phyloP scores from a whole-genome alignment of 1,140 invertebrate species.

The Propsilocerus akamusi region DNA sequence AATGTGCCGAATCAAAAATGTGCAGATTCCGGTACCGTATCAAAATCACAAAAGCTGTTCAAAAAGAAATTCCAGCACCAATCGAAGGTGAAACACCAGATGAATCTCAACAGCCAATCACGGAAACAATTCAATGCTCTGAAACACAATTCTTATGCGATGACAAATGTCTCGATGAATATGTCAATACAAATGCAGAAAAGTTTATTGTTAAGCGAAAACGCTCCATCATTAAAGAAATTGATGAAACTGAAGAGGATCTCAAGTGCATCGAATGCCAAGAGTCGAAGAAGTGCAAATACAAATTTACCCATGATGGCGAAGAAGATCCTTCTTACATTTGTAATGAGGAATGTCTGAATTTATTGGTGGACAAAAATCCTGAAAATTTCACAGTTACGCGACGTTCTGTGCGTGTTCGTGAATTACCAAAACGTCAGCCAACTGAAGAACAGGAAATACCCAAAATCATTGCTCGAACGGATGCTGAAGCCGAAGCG shows the following conservation, averaged over 20 bases:
- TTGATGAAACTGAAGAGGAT: slow-evolving; percentile 6
- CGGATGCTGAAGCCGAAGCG: slow-evolving; percentile 29
- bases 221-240: slow-evolving; percentile 18
- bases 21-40: slow-evolving; percentile 15
- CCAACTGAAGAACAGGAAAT: slow-evolving; percentile 13
- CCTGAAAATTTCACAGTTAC: slow-evolving; percentile 28
- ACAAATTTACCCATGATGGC: slow-evolving; percentile 31
- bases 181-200: slow-evolving; percentile 17
- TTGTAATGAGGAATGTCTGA: slow-evolving; percentile 30
- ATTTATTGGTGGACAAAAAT: slow-evolving; percentile 31
- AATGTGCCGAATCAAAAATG: slow-evolving; percentile 14
- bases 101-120: slow-evolving; percentile 12
- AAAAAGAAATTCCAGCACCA: not conserved
- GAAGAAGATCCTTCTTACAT: slow-evolving; percentile 29
- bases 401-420: slow-evolving; percentile 21
- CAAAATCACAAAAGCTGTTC: not conserved
- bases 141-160: slow-evolving; percentile 20
- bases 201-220: slow-evolving; percentile 25
- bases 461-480: slow-evolving; percentile 30
- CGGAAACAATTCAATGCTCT: slow-evolving; percentile 9
- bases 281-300: slow-evolving; percentile 28
- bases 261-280: slow-evolving; percentile 24
- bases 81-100: slow-evolving; percentile 6
- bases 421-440: slow-evolving; percentile 24
- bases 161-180: slow-evolving; percentile 22